Base-by-base conservation (phyloP, 2,113 vertebrate genomes). In the mouse (Mus musculus) region DNA sequence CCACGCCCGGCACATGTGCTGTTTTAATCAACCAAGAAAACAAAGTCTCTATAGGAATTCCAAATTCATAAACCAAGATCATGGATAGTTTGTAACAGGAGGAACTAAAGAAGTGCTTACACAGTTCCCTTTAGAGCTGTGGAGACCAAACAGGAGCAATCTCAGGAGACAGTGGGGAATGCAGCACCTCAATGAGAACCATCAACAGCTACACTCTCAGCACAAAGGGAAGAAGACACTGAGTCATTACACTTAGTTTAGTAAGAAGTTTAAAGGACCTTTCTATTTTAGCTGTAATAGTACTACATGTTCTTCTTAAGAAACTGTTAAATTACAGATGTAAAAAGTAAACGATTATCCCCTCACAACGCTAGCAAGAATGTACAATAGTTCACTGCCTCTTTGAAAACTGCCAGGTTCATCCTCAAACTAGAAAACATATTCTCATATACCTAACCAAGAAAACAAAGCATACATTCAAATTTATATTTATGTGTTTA, bases 21-120 rank as follows among this genome's bases (percentile, higher is more conserved):
- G 11, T 52, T 95, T 86, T 86, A 95, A 88, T 54, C 17, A 78
- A 77, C 7, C 69, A 26, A 95, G 65, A 61, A 88, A 95, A 67
- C 56, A n/a, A 85, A 86, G 65, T 46, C 86, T 36, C 93, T 71
- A 91, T 10, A 72, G 49, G 52, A 87, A 95, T 78, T 78, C 42
- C 65, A 87, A 88, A 78, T 42, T 52, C 46, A 80, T 63, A 95
- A 42, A 39, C 24, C 52, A 88, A 80, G 73, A 88, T 46, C 73
- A 72, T 24, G 42, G 13, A 6, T 42, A 92, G 19, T 71, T 54
- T 95, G 63, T 26, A 87, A 54, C 73, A 54, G 30, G 63, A 46
- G 72, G 65, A 91, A 91, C 46, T 49, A 88, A 73, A 42, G 3
- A 87, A 46, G 28, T 36, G 10, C 54, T 78, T 39, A 81, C 9